phyloP scores from a whole-genome alignment of 1,140 invertebrate genomes.

The Aphaenogaster ashmeadi region DNA sequence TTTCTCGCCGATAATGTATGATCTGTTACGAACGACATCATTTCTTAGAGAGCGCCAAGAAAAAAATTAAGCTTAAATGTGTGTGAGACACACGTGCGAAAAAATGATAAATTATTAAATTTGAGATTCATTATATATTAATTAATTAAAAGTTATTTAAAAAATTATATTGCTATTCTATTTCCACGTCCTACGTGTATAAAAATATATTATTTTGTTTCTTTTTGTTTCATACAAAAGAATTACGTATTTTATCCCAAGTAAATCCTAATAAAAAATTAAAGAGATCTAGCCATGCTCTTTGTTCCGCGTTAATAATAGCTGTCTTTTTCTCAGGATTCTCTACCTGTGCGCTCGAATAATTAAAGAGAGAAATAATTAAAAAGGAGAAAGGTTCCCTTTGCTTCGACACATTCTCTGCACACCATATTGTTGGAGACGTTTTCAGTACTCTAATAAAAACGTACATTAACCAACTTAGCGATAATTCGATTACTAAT shows the following conservation, averaged over 20 bases:
- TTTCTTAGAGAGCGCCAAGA: not conserved
- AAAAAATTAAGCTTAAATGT: not conserved
- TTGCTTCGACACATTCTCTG: not conserved
- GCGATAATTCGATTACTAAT: constrained; percentile 21
- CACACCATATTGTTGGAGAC: not conserved
- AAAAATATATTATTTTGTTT: not conserved
- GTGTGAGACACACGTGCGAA: not conserved
- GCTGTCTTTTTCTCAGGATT: not conserved
- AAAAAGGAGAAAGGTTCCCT: constrained; percentile 2
- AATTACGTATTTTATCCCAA: not conserved
- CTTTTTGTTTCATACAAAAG: not conserved
- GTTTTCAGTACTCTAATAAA: constrained; percentile 23
- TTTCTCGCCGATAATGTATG: constrained; percentile 51
- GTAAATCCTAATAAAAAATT: constrained; percentile 21
- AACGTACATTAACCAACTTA: not conserved
- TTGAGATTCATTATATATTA: not conserved
- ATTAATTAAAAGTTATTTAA: constrained; percentile 10
- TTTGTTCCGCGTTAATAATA: constrained; percentile 35
- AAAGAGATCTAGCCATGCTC: not conserved
- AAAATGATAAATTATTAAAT: constrained; percentile 5
- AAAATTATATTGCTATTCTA: not conserved
- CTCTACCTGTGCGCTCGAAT: not conserved
- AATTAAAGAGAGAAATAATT: constrained; percentile 50
- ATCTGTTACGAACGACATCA: not conserved
- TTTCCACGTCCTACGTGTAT: not conserved